Percentiles rank a stretch among this genome's conserved stretches.
Evolutionary conservation across 2,888 invertebrate species (phyloP).

Genomic region (Phortica okadai): DNA sequence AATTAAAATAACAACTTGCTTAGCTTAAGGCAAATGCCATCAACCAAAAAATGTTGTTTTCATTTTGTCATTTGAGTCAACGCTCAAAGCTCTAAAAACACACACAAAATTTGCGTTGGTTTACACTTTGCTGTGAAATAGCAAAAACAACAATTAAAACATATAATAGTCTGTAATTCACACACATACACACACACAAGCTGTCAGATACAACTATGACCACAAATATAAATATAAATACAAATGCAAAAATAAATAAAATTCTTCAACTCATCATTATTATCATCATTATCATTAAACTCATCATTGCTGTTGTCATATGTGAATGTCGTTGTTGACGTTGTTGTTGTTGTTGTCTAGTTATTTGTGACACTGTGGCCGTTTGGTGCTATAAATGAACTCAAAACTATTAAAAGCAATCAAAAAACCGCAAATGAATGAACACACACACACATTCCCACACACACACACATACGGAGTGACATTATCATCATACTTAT

Average conservation of each 20-base stretch:
- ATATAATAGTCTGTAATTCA: not conserved
- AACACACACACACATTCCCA: not conserved
- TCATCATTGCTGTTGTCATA: no score
- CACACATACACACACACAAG: conserved; percentile 13
- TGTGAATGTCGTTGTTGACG: no score
- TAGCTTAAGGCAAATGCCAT: no score
- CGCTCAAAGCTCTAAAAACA: no score
- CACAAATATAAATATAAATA: no score
- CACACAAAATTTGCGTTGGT: not conserved
- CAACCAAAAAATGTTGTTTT: no score
- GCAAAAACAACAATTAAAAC: conserved; percentile 4
- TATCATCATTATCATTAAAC: not conserved
- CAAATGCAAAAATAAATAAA: no score
- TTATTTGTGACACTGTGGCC: no score
- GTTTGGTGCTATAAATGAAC: conserved; percentile 36
- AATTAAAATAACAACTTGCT: no score
- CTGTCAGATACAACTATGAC: not conserved
- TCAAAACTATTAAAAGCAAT: conserved; percentile 38
- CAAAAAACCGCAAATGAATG: conserved; percentile 3
- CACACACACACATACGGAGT: not conserved
- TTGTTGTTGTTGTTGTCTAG: no score
- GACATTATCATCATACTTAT: not conserved
- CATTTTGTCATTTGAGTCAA: no score
- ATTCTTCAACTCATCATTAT: no score
- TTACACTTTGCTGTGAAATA: not conserved